Base-by-base conservation (phyloP, 2,888 invertebrate genomes). In the Melitaea athalia region DNA sequence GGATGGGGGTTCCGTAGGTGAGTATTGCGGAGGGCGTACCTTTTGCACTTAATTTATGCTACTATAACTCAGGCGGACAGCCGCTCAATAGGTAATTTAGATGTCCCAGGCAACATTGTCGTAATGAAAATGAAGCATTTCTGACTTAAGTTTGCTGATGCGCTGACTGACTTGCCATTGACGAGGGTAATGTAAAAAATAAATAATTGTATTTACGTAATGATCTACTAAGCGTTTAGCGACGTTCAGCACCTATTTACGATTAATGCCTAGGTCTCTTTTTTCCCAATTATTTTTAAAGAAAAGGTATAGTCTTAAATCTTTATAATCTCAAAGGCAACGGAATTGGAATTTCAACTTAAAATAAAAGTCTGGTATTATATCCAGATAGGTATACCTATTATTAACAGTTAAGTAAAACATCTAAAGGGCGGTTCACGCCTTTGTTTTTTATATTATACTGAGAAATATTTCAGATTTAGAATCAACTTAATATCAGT, bases 61-160 rank as follows among this genome's bases (percentile, higher is more conserved):
- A 85, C 90, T 85, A 91, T 91, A 92, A 90, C 88, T 92, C 92
- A 91, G 79, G 72, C 77, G 79, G 88, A 87, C 90, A 85, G 88
- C 85, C 82, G 81, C 82, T 83, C 89, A 85, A 88, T 88, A 88
- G 86, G 88, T 91, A 91, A 92, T 92, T 91, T 91, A 92, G 92
- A 91, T 85, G 92, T 92, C 88, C 80, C 75, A 74, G 71, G 87
- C 91, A 91, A 92, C 92, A 87, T 84, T 89, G 92, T 92, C 85
- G 86, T 90, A 91, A 92, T 91, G 88, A 91, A 90, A 87, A 85
- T 82, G 78, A 76, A 73, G 75, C 73, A 74, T 78, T 79, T 74
- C 80, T 78, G 78, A 77, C 78, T 75, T 57, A 70, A 71, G 63
- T 70, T 70, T 71, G 65, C 68, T 69, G 59, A 57, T 65, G 45